Percentiles rank a stretch among this genome's conserved stretches.
These are phyloP conservation scores for Ectropis crepuscularia DNA, from an alignment of 2,888 invertebrate genomes.

Conservation along the genomic window DNA sequence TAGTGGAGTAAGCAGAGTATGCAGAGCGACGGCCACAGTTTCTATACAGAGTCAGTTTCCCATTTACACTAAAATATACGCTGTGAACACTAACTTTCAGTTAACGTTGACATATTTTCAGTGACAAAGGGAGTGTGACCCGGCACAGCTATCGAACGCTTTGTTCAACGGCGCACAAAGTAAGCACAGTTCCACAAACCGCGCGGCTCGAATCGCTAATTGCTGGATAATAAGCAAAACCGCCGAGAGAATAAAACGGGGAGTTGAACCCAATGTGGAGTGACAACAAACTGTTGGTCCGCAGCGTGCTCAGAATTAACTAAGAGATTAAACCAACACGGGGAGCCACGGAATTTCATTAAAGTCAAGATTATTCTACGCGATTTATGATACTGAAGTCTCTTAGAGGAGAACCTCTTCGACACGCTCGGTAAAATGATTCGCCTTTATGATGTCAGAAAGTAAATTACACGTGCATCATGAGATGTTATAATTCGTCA, in stretches of 20 bases:
- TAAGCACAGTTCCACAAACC: conserved; percentile 36
- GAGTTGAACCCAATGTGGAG: conserved; percentile 22
- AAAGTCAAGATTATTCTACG: conserved; percentile 7
- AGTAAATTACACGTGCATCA: neutral
- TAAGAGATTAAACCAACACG: conserved; percentile 17
- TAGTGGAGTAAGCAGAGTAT: no score
- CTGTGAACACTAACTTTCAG: conserved; percentile 15
- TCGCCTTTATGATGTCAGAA: neutral
- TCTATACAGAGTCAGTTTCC: neutral
- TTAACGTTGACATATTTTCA: conserved; percentile 1
- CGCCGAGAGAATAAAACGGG: conserved; percentile 39
- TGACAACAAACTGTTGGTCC: conserved; percentile 33
- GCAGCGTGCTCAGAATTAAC: conserved; percentile 32
- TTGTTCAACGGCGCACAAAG: conserved; percentile 44
- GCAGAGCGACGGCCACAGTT: no score
- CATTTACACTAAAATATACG: neutral
- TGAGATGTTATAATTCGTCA: conserved; percentile 19
- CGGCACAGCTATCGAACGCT: conserved; percentile 6
- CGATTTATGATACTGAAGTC: conserved; percentile 5
- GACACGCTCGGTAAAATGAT: neutral
- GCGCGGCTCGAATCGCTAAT: conserved; percentile 51
- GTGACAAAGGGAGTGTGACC: conserved; percentile 8
- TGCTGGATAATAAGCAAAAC: conserved; percentile 50
- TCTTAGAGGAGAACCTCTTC: neutral
- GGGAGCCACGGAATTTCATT: conserved; percentile 19